Evolutionary conservation across 2,888 invertebrate genomes (phyloP).

Genomic region (Melangyna quadrimaculata): DNA sequence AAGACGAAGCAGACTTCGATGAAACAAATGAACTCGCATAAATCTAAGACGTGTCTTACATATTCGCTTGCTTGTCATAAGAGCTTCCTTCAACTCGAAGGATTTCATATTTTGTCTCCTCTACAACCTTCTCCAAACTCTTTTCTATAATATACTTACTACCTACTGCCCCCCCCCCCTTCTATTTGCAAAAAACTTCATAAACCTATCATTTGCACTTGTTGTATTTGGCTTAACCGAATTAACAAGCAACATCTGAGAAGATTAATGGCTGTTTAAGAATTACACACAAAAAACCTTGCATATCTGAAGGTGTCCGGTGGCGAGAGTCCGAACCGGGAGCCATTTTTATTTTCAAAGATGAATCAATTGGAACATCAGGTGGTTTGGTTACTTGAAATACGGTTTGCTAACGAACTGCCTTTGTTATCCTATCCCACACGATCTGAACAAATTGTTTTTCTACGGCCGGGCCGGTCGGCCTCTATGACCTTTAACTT

Average conservation of each 20-base stretch:
- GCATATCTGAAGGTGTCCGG: slow-evolving; percentile 34
- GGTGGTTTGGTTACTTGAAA: slow-evolving; percentile 49
- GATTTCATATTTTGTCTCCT: neutral
- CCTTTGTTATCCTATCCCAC: slow-evolving; percentile 63
- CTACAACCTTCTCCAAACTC: neutral
- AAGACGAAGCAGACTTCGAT: slow-evolving; percentile 2
- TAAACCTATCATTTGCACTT: slow-evolving; percentile 69
- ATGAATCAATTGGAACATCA: slow-evolving; percentile 65
- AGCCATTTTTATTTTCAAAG: slow-evolving; percentile 8
- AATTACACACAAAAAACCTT: neutral
- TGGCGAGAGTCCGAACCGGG: neutral
- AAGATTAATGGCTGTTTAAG: slow-evolving; percentile 62
- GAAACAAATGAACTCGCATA: slow-evolving; percentile 70
- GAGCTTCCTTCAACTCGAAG: neutral
- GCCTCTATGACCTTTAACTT: neutral
- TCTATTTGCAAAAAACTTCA: slow-evolving; percentile 36
- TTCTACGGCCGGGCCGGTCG: neutral
- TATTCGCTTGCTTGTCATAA: slow-evolving; percentile 58
- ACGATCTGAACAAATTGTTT: slow-evolving; percentile 65
- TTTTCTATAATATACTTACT: neutral
- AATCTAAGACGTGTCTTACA: slow-evolving; percentile 70
- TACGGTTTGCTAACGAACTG: slow-evolving; percentile 45
- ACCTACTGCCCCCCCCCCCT: neutral
- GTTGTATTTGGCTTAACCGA: slow-evolving; percentile 54
- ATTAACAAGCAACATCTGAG: slow-evolving; percentile 32